Percentiles rank a stretch among this genome's conserved stretches.
These are phyloP conservation scores for Conomelus anceps DNA, from an alignment of 2,888 invertebrate species.

Conservation along the genomic window DNA sequence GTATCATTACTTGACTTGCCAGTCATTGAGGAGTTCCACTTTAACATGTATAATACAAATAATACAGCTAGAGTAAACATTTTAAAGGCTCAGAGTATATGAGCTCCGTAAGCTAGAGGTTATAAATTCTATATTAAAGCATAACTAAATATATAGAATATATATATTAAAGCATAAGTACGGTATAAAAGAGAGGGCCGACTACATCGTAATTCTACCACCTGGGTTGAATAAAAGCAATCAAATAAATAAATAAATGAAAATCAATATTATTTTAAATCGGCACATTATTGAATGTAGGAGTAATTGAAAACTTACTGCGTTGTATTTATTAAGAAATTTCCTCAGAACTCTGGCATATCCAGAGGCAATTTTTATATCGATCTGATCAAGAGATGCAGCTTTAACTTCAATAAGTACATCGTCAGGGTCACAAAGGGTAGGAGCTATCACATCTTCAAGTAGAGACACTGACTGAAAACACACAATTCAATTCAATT, in stretches of 20 bases:
- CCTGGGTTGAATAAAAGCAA: background rate
- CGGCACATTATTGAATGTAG: background rate
- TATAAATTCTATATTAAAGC: no score
- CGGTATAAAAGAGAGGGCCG: no score
- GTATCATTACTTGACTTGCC: no score
- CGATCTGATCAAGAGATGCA: conserved; percentile 52
- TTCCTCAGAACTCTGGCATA: conserved; percentile 47
- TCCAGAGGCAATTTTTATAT: conserved; percentile 53
- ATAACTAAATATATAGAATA: no score
- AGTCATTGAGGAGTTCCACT: no score
- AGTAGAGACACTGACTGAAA: conserved; percentile 48
- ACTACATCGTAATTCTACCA: no score
- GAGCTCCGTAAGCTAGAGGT: no score
- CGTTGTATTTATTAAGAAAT: conserved; percentile 37
- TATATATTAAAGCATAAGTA: no score
- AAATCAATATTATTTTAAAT: background rate
- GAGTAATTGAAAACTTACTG: no score
- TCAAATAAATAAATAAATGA: background rate
- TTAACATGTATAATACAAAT: no score
- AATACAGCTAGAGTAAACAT: no score
- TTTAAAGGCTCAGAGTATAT: no score
- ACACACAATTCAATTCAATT: conserved; percentile 4
- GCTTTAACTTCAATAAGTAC: conserved; percentile 56
- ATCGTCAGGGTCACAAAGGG: conserved; percentile 48
- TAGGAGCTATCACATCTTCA: conserved; percentile 47